Percentiles rank a stretch among this genome's conserved stretches.
Conservation (phyloP, 2,888 invertebrate species). For the Dasysyrphus albostriatus region DNA sequence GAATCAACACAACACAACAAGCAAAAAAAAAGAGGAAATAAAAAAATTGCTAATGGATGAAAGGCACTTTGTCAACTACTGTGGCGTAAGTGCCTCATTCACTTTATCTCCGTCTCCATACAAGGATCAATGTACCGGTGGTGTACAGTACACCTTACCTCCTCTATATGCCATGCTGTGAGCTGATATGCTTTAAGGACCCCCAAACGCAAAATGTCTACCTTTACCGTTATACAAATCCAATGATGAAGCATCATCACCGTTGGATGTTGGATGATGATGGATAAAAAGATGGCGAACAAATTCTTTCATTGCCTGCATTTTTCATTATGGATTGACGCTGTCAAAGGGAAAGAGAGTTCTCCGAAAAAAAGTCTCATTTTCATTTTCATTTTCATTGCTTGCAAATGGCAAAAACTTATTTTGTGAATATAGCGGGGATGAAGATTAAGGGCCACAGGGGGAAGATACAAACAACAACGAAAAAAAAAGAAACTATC, state of each 20-base stretch:
- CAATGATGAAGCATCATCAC: constrained; percentile 69
- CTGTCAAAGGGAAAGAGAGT: constrained; percentile 60
- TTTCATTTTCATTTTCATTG: constrained; percentile 68
- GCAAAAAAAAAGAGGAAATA: constrained; percentile 10
- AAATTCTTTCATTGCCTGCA: constrained; percentile 66
- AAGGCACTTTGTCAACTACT: constrained; percentile 71
- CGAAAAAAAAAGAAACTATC: constrained; percentile 39
- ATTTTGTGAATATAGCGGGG: constrained; percentile 22
- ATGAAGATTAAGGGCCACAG: not conserved
- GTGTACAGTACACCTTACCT: constrained; percentile 7
- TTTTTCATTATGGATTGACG: constrained; percentile 75
- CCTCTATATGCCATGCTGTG: not conserved
- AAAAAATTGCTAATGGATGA: constrained; percentile 62
- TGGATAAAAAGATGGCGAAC: constrained; percentile 55
- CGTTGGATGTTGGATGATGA: constrained; percentile 45
- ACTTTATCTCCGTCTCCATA: constrained; percentile 22
- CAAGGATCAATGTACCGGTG: constrained; percentile 45
- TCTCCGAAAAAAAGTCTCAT: constrained; percentile 33
- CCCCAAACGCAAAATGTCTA: constrained; percentile 30
- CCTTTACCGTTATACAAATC: constrained; percentile 45
- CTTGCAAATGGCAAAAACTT: constrained; percentile 48
- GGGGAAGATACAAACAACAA: not conserved
- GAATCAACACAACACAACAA: constrained; percentile 12
- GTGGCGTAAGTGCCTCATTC: constrained; percentile 50
- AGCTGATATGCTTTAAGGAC: constrained; percentile 34